phyloP scores from a whole-genome alignment of 2,113 vertebrate genomes.

The Misgurnus mizolepis region DNA sequence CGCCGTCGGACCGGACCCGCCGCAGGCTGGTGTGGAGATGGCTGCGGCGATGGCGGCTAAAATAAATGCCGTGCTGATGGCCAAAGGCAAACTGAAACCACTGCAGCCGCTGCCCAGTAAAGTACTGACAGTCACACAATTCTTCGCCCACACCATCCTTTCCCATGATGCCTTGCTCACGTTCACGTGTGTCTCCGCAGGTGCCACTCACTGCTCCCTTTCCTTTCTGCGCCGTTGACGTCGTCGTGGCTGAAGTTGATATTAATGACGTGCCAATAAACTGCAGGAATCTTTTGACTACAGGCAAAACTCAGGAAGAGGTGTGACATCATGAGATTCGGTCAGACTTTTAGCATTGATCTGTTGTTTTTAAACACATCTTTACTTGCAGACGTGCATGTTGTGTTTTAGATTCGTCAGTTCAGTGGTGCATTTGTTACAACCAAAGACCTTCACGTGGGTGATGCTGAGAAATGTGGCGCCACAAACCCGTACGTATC shows the following conservation, averaged over 20 bases:
- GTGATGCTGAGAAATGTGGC: constrained; percentile 55
- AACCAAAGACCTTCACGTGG: constrained; percentile 75
- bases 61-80: constrained; percentile 97
- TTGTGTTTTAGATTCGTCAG: constrained; percentile 69
- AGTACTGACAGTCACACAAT: constrained; percentile 53
- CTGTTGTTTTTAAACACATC: neutral
- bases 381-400: neutral
- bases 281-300: constrained; percentile 90
- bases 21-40: constrained; percentile 83
- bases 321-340: constrained; percentile 62
- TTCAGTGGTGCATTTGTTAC: constrained; percentile 74
- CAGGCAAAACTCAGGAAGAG: constrained; percentile 94
- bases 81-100: constrained; percentile 92
- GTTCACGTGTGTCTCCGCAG: constrained; percentile 45
- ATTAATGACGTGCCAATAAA: constrained; percentile 94
- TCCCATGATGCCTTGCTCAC: neutral
- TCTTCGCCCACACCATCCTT: neutral
- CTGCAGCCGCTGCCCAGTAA: constrained; percentile 75
- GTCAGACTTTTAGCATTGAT: neutral
- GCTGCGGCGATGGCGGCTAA: constrained; percentile 93
- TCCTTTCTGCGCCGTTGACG: constrained; percentile 73
- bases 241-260: constrained; percentile 93
- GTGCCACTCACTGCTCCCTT: constrained; percentile 48
- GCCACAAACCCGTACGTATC: constrained; percentile 66
- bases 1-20: constrained; percentile 24